Base-by-base conservation (phyloP, 2,888 invertebrate species). In the Trachelus troglodyta region DNA sequence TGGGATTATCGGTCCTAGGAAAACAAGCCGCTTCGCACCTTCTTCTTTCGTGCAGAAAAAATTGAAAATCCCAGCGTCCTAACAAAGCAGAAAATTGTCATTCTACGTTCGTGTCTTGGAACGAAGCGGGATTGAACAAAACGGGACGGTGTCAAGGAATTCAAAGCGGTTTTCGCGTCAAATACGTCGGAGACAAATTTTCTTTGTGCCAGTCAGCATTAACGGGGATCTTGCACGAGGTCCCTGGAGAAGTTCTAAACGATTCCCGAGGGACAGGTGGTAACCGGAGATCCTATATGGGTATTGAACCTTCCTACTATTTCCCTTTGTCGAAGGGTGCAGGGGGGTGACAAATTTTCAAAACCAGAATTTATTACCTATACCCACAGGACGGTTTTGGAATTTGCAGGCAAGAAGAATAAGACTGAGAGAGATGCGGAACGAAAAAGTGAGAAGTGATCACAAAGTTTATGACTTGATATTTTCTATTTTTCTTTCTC, bases 171-270 rank as follows among this genome's bases (percentile, higher is more conserved):
- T 89, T 88, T 88, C 90, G 90, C 90, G 91, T 91, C 91, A 90
- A 90, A 89, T 89, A 83, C 82, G 81, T 82, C 83, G 88, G 86
- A 86, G 91, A 91, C 91, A 91, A 91, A 91, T 91, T 91, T 89
- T 86, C 87, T 90, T 91, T 91, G 90, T 90, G 81, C 80, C 73
- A 79, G 77, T 37, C 78, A 77, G 81, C 83, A 82, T 82, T 82
- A 83, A 77, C 75, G 76, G 75, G 77, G 76, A 78, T 80, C 79
- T 78, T 74, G 77, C 79, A 75, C 77, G 23, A 69, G 73, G 30
- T 40, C n/a, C 33, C 15, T 34, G 37, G 35, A 68, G 76, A 71
- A 34, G 34, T 83, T 83, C 80, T 77, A 81, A 83, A 81, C 85
- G 82, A 82, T 80, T 84, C 83, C 82, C 78, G 68, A 81, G 83